Evolutionary conservation across 2,113 vertebrate genomes (phyloP), one percentile per base, ranked within the genome.

Genomic region (Brevimyrus niger): DNA sequence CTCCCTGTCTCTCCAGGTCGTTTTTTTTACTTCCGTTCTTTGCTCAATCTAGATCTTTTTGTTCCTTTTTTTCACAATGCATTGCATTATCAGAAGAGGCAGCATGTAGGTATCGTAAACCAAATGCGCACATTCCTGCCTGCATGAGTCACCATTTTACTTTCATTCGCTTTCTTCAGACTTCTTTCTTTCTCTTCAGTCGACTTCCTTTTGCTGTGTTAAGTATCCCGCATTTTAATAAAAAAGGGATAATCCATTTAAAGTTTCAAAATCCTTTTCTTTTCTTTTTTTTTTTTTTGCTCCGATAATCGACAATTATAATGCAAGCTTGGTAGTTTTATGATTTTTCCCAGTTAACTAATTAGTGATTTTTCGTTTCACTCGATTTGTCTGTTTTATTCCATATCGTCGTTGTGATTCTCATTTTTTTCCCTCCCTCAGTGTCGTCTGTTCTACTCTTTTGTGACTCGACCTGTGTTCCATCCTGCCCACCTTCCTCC

Each of bases 41-140:
- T 93, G 92, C 95, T 96, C 93, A 96, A 95, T 94, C 93, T 91
- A 93, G 94, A 87, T 95, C 91, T 95, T 93, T 93, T 92, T 94
- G 90, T 94, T 94, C 84, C 89, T 93, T 93, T 91, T 93, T 94
- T 95, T 92, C 76, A 93, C 94, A 94, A 95, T 86, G 94, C 95
- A 92, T 92, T 93, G 94, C 92, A 61, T 93, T 91, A 91, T 94
- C 94, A 91, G 94, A 92, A 92, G 95, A 94, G 91, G 90, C 95
- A 94, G 95, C 91, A 87, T 91, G 93, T 95, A 94, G 94, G 93
- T 94, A 95, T 93, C 94, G 89, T 31, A 50, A 90, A 92, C 92
- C 44, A 19, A 19, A 87, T 17, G 48, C 48, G 91, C 88, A 9
- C 90, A 92, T 61, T 89, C 90, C 88, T 90, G 92, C 91, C 94